Evolutionary conservation across 2,113 vertebrate species (phyloP), one percentile per base, ranked within the genome.

Genomic region (Trichomycterus rosablanca): DNA sequence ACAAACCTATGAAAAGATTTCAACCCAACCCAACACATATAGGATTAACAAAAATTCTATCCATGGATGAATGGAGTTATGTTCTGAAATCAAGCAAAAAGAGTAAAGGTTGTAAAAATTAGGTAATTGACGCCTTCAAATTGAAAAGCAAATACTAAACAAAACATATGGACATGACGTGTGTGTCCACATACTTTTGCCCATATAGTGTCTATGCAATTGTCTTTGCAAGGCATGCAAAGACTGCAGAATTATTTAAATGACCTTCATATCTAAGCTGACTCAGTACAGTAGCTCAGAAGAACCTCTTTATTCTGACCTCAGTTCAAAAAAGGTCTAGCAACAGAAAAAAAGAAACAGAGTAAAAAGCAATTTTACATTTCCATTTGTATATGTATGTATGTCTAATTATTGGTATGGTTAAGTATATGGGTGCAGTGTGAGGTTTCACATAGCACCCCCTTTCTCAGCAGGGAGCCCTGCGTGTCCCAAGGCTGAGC

Each of bases 351-450:
- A 66, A 40, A 68, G 59, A 55, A 10, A 26, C 23, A 26, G 58
- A 52, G 52, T 40, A 59, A 72, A 71, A 77, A 70, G 63, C 59
- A 70, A 66, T 77, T 74, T 77, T n/a, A n/a, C n/a, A n/a, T n/a
- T n/a, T n/a, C n/a, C 69, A 70, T 50, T 64, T 74, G 60, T 65
- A 67, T 71, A 73, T 66, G 64, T 70, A 61, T 62, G 51, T n/a
- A n/a, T n/a, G n/a, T n/a, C n/a, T n/a, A n/a, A n/a, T n/a, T n/a
- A n/a, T n/a, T n/a, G n/a, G n/a, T n/a, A n/a, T n/a, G n/a, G n/a
- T n/a, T n/a, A n/a, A 16, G 58, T 54, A 40, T 67, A 56, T 45
- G 53, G 30, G 63, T 49, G 56, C 15, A 49, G 53, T 58, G 54
- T 66, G 63, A 63, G 46, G 28, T 57, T 63, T 63, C 44, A 46